Percentiles rank a stretch among this genome's conserved stretches.
These are phyloP conservation scores for Halichoerus grypus DNA, from an alignment of 2,113 vertebrate species.

Conservation along the genomic window DNA sequence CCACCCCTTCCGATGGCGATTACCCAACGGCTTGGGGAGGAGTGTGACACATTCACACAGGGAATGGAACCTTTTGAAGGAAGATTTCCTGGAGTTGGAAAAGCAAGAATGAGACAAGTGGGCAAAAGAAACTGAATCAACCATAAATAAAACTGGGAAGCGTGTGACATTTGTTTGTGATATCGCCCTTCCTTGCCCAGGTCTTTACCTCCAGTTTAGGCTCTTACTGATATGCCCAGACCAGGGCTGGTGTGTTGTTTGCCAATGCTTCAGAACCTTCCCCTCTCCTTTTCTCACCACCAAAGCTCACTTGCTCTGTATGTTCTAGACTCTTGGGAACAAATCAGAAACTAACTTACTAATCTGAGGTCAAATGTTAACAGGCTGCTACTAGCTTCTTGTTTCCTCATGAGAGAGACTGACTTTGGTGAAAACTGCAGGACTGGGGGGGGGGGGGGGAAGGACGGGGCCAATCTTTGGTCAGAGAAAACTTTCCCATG, in stretches of 20 bases:
- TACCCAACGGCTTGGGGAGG: neutral
- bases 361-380: neutral
- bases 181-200: neutral
- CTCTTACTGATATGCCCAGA: neutral
- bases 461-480: neutral
- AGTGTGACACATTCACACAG: neutral
- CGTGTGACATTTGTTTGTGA: neutral
- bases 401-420: neutral
- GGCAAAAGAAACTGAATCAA: slow-evolving; percentile 27
- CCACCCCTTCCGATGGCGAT: neutral
- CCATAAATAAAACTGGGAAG: slow-evolving; percentile 44
- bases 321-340: neutral
- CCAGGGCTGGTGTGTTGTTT: neutral
- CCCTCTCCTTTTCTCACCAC: neutral
- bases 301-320: neutral
- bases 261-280: neutral
- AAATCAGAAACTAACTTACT: neutral
- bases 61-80: neutral
- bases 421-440: slow-evolving; percentile 16
- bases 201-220: neutral
- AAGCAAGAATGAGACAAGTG: slow-evolving; percentile 30
- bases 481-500: neutral
- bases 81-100: neutral
- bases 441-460: neutral
- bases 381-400: neutral